Percentiles rank a stretch among this genome's conserved stretches.
These are phyloP conservation scores for Epirrita christyi DNA, from an alignment of 2,888 invertebrate genomes.

Conservation along the genomic window DNA sequence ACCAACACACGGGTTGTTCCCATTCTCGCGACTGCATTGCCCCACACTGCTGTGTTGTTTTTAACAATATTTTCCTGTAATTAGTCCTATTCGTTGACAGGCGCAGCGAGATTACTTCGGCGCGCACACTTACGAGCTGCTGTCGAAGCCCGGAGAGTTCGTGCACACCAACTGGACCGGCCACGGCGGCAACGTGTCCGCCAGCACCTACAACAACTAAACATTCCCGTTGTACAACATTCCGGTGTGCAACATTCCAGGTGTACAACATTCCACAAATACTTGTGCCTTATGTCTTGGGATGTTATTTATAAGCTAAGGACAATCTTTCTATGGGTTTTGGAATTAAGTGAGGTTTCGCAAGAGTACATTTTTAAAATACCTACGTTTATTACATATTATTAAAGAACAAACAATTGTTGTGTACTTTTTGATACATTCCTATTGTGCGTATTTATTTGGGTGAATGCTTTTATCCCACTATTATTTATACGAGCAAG, in stretches of 20 bases:
- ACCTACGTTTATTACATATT: background rate
- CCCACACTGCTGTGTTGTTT: background rate
- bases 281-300: background rate
- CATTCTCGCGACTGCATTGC: background rate
- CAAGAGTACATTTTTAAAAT: conserved; percentile 1
- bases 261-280: background rate
- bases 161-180: conserved; percentile 99
- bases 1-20: too few species aligned
- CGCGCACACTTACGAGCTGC: conserved; percentile 98
- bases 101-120: conserved; percentile 99
- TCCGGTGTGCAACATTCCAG: too few species aligned
- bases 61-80: too few species aligned
- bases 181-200: conserved; percentile 97
- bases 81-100: conserved; percentile 60
- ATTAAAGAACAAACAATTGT: background rate
- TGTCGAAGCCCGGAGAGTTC: conserved; percentile 93
- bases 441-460: conserved; percentile 14
- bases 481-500: too few species aligned
- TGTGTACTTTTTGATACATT: conserved; percentile 13
- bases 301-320: background rate
- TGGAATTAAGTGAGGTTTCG: conserved; percentile 5
- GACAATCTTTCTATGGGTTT: conserved; percentile 5
- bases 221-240: background rate
- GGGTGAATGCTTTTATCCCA: conserved; percentile 1
- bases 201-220: conserved; percentile 91